Evolutionary conservation across 92 coral and sea anemone species (phyloP).

Genomic region (Porites rus): DNA sequence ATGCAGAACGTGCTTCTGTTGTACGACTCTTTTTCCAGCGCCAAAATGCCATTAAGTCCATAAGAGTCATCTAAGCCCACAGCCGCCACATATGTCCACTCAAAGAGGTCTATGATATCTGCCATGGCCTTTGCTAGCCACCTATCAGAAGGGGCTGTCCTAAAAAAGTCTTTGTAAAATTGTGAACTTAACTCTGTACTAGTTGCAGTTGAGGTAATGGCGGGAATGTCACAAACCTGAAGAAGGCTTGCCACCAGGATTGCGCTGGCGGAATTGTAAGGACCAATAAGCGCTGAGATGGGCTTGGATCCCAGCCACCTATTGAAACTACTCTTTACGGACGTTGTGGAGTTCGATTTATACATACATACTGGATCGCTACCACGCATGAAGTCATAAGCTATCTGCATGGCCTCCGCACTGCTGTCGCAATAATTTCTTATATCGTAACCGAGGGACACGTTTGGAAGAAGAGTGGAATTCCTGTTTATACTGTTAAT

Average conservation of each 20-base stretch:
- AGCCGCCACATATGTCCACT: slow-evolving; percentile 85
- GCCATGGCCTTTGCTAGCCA: slow-evolving; percentile 85
- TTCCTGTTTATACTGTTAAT: slow-evolving; percentile 73
- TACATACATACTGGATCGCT: slow-evolving; percentile 22
- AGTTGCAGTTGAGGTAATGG: slow-evolving; percentile 83
- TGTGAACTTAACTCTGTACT: slow-evolving; percentile 81
- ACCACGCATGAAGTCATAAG: slow-evolving; percentile 71
- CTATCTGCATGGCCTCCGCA: slow-evolving; percentile 63
- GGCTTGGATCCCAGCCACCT: slow-evolving; percentile 21
- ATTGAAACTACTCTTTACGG: background rate
- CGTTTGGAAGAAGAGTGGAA: slow-evolving; percentile 65
- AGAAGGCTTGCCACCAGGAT: slow-evolving; percentile 80
- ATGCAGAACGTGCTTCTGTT: slow-evolving; percentile 79
- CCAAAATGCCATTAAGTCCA: slow-evolving; percentile 75
- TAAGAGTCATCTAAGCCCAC: slow-evolving; percentile 83
- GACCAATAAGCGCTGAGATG: slow-evolving; percentile 68
- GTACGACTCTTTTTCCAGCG: slow-evolving; percentile 77
- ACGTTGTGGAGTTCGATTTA: slow-evolving; percentile 34
- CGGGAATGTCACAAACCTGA: slow-evolving; percentile 76
- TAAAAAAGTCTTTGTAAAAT: slow-evolving; percentile 75
- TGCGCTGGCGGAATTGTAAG: slow-evolving; percentile 78
- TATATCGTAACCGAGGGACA: slow-evolving; percentile 80
- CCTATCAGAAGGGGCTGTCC: slow-evolving; percentile 88
- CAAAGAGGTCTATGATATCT: slow-evolving; percentile 81
- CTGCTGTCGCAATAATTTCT: slow-evolving; percentile 73